Evolutionary conservation across 2,797 vertebrate genomes (phyloP), one percentile per base, ranked within the genome.

Genomic region (Serranus cabrilla): DNA sequence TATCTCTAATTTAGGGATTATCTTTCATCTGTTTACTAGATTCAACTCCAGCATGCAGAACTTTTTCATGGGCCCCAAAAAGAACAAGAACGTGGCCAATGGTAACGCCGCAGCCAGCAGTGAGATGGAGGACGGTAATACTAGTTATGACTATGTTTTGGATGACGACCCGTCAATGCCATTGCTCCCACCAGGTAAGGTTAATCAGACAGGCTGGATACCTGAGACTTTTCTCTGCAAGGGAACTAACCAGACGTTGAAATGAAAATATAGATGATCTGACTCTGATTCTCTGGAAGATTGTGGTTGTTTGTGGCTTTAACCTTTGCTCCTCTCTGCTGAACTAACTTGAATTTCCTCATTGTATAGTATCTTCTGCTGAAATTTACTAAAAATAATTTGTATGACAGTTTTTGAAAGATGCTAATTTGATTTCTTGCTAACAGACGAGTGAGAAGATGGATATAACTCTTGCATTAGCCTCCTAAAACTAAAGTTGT

Each of bases 81-180:
- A 85, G 0, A 87, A 92, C 34, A 98, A 97, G 94, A 96, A 96
- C 21, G 92, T 97, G 80, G 96, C 97, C 70, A 99, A 98, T 39
- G 97, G 97, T 90, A 97, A 97, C 69, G 95, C 97, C 0, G 95
- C 96, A 37, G 95, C 87, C 91, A 94, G 94, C 92, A 98, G 94
- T 39, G 98, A 99, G 89, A 94, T 99, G 93, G 97, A 99, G 93
- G 97, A 97, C 50, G 98, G 98, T 99, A 99, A 99, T 97, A 92
- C 93, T 93, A 94, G 60, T 95, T 95, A 94, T 95, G 93, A 92
- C 82, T 86, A 87, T 96, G 92, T 93, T 94, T 96, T 90, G 94
- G 96, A 97, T 90, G 94, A 98, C 85, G 90, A 98, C 88, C 96
- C 96, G 65, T 95, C 96, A 76, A 84, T 95, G 85, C 96, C 97